phyloP scores from a whole-genome alignment of 2,113 vertebrate species.

The human (Homo sapiens) region GRCh38 chr2:204983501-204984000 shows the following conservation, averaged over 20 bases:
- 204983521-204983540: neutral
- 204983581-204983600: neutral
- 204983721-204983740: neutral
- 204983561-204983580: neutral
- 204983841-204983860: neutral
- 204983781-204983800: neutral
- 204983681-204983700: neutral
- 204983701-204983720: neutral
- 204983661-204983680: neutral
- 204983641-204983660: neutral
- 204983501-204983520: slow-evolving; percentile 1
- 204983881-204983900: neutral
- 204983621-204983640: neutral
- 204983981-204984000: neutral
- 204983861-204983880: neutral
- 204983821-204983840: neutral
- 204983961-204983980: too few species aligned
- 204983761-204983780: neutral
- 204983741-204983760: neutral
- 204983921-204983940: neutral
- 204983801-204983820: neutral
- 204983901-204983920: neutral
- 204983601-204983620: neutral
- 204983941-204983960: too few species aligned
- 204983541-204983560: neutral